Evolutionary conservation across 1,140 invertebrate species (phyloP).

Genomic region (Trichoplusia ni): DNA sequence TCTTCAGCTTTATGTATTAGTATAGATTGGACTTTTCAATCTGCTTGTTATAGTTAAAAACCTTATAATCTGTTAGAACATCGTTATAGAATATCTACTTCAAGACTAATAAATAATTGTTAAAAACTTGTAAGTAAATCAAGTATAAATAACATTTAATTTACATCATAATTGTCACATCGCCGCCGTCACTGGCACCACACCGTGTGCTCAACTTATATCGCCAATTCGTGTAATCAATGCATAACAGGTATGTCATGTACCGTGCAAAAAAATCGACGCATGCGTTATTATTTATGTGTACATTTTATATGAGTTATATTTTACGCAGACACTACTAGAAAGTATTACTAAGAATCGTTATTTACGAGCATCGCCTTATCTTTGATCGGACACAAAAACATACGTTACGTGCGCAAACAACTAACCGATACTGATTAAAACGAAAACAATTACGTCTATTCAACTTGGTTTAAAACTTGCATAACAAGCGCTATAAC

Average conservation of each 20-base stretch:
- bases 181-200: neutral
- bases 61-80: too few species aligned
- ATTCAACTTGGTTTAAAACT: too few species aligned
- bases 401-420: constrained; percentile 1
- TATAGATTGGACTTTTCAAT: too few species aligned
- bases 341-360: constrained; percentile 3
- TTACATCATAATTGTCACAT: neutral
- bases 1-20: too few species aligned
- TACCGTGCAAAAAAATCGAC: constrained; percentile 2
- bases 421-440: neutral
- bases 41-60: too few species aligned
- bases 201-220: neutral
- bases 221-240: constrained; percentile 23
- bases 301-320: constrained; percentile 12
- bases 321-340: constrained; percentile 8
- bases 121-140: too few species aligned
- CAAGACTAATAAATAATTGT: too few species aligned
- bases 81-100: too few species aligned
- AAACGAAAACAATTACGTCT: too few species aligned
- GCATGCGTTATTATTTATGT: constrained; percentile 15
- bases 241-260: constrained; percentile 11
- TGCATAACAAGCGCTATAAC: too few species aligned
- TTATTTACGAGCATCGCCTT: neutral
- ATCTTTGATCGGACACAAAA: constrained; percentile 10
- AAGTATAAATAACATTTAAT: neutral